A percentile compares a stretch with the other conserved stretches of the same genome.
Evolutionary conservation across 1,140 invertebrate species (phyloP).

Genomic region (Anagrus nilaparvatae): DNA sequence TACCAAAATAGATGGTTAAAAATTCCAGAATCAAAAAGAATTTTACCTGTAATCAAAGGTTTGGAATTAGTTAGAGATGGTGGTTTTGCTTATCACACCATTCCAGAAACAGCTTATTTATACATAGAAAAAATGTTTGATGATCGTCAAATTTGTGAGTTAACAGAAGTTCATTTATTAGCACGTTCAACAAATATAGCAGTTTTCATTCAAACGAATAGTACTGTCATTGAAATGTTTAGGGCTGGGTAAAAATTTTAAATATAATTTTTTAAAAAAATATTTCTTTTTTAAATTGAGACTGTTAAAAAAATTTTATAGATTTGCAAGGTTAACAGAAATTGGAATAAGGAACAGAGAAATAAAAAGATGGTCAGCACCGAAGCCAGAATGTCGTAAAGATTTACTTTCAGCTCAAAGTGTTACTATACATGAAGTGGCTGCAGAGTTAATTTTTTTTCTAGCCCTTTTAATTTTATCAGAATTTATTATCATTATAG

Average conservation of each 20-base stretch:
- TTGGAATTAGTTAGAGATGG: conserved; percentile 16
- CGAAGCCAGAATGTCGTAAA: not conserved
- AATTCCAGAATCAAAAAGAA: conserved; percentile 16
- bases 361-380: conserved; percentile 3
- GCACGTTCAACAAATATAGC: conserved; percentile 11
- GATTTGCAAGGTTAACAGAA: conserved; percentile 16
- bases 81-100: conserved; percentile 19
- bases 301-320: not conserved
- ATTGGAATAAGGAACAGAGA: conserved; percentile 10
- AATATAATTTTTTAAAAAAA: not conserved
- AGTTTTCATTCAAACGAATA: conserved; percentile 10
- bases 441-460: not conserved
- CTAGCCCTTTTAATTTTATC: not conserved
- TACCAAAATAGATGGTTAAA: conserved; percentile 18
- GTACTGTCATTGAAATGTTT: conserved; percentile 20
- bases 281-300: not conserved
- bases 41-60: conserved; percentile 16
- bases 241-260: conserved; percentile 18
- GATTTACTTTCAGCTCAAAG: not conserved
- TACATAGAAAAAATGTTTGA: conserved; percentile 18
- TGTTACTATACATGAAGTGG: not conserved
- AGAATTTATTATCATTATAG: not conserved
- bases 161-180: conserved; percentile 22
- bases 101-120: conserved; percentile 19
- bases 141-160: conserved; percentile 20